Percentiles rank a stretch among this genome's conserved stretches.
Conservation (phyloP, 2,888 invertebrate genomes). For the Gortyna flavago region DNA sequence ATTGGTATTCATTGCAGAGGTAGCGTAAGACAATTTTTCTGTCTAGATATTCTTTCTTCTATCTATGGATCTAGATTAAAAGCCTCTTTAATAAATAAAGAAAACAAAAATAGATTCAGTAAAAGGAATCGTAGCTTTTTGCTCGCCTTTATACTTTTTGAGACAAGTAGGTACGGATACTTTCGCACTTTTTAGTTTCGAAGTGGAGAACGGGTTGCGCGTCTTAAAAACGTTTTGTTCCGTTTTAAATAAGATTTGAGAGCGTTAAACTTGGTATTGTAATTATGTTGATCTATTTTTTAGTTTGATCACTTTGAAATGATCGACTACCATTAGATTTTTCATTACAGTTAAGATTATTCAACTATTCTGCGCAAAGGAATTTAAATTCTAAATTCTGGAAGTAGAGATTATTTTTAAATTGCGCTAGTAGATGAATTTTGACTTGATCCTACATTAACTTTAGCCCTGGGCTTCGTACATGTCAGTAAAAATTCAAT, state of each 20-base stretch:
- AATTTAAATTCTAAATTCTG: background rate
- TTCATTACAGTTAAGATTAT: background rate
- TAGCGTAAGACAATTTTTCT: too few species aligned
- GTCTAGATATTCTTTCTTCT: too few species aligned
- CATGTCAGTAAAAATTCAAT: slow-evolving; percentile 33
- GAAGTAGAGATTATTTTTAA: background rate
- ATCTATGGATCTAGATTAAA: too few species aligned
- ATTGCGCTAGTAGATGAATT: background rate
- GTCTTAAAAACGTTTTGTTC: too few species aligned
- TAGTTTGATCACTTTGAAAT: background rate
- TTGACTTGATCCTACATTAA: background rate
- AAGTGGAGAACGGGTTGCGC: background rate
- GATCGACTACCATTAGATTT: too few species aligned
- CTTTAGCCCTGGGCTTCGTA: background rate
- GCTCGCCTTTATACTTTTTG: background rate
- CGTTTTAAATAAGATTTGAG: background rate
- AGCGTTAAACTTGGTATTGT: background rate
- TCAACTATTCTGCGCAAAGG: too few species aligned
- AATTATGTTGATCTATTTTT: background rate
- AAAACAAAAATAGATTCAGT: background rate
- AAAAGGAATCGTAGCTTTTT: background rate
- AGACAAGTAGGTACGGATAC: too few species aligned
- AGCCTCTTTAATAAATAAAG: too few species aligned
- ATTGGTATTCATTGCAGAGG: too few species aligned
- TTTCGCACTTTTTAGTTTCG: background rate